Evolutionary conservation across 2,888 invertebrate species (phyloP).

Genomic region (Eudemis profundana): DNA sequence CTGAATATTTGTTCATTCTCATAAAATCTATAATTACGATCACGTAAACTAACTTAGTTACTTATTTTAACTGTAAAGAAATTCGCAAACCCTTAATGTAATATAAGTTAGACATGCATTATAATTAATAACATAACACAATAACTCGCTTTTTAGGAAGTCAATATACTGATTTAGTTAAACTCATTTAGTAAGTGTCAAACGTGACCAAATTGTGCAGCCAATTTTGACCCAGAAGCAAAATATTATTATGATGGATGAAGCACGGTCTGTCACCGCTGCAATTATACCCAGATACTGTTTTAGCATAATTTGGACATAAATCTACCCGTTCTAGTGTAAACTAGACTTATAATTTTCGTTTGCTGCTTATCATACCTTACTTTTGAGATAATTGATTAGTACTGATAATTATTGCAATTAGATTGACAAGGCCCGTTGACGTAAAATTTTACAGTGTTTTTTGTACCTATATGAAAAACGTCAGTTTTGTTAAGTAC

Average conservation of each 20-base stretch:
- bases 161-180: background rate
- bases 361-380: background rate
- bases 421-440: background rate
- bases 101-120: too few species aligned
- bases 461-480: too few species aligned
- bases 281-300: background rate
- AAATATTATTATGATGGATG: conserved; percentile 13
- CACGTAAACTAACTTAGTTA: too few species aligned
- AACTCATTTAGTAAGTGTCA: background rate
- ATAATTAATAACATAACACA: background rate
- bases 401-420: background rate
- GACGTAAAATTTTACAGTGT: too few species aligned
- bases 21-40: too few species aligned
- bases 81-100: too few species aligned
- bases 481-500: too few species aligned
- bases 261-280: conserved; percentile 4
- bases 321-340: background rate
- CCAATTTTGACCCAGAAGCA: conserved; percentile 1
- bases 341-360: background rate
- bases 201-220: conserved; percentile 18
- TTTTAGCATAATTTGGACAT: background rate
- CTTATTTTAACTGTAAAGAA: too few species aligned
- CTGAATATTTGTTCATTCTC: too few species aligned
- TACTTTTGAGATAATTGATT: background rate
- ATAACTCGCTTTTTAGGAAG: background rate